Evolutionary conservation across 2,888 invertebrate species (phyloP), one percentile per base, ranked within the genome.

Genomic region (Trachelus tabidus): DNA sequence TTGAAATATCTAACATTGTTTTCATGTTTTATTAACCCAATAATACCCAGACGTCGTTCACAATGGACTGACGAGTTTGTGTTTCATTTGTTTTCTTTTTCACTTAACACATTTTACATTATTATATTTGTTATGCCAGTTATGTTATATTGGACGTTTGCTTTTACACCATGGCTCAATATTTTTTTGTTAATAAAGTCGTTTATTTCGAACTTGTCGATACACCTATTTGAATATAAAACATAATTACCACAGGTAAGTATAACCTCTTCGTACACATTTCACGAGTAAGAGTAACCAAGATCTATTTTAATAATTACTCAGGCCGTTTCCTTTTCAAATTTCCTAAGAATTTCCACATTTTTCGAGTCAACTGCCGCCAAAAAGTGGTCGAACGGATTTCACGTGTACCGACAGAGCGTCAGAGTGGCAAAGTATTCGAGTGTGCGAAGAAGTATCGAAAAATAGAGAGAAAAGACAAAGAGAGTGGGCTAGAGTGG

Each of bases 161-260:
- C 56, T 56, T 56, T 56, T 23, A 35, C 75, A 69, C 77, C 75
- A 71, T 75, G 69, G 73, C 68, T 68, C 68, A 56, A 34, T 76
- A 33, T 76, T 76, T 68, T 74, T 78, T 69, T 78, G 76, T 73
- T 34, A 78, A 76, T 76, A 76, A 78, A 76, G n/a, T 74, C 9
- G 34, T 35, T 37, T 23, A 74, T 23, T 15, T 35, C 34, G 34
- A 74, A 35, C 12, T 34, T 9, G 23, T 23, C 56, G 23, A 56
- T 23, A 23, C 23, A 23, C 56, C 23, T 23, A 37, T 37, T 37
- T 37, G 4, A 37, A 37, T 37, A 15, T 35, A 35, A 4, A 40
- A 56, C 9, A 23, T 56, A 56, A 56, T 9, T 9, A 2, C 23
- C 23, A 56, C 56, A 9, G 56, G 56, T 56, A 56, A 56, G 56